Evolutionary conservation across 35 echinoderm and acorn worm genomes (phyloP).

Genomic region (Chiridota heheva): DNA sequence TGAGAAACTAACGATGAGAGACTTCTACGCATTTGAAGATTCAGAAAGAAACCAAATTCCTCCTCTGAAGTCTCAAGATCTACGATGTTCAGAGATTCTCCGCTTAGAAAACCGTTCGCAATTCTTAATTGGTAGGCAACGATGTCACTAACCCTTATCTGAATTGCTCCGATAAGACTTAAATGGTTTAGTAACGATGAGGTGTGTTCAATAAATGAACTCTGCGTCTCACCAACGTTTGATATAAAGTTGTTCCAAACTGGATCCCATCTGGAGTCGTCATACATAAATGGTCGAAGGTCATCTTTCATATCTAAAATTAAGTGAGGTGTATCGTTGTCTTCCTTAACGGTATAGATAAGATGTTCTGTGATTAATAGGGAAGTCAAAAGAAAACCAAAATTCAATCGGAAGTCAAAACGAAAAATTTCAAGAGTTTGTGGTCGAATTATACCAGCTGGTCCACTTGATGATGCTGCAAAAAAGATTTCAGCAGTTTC

Average conservation of each 20-base stretch:
- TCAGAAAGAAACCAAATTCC: background rate
- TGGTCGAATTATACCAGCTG: too few species aligned
- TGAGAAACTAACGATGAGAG: background rate
- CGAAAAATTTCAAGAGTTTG: too few species aligned
- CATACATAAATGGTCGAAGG: background rate
- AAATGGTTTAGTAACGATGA: slow-evolving; percentile 21
- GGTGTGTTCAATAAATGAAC: background rate
- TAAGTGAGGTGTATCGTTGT: too few species aligned
- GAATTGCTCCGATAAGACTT: slow-evolving; percentile 1
- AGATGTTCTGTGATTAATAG: too few species aligned
- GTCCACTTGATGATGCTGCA: too few species aligned
- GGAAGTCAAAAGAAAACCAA: too few species aligned
- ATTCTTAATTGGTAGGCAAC: background rate
- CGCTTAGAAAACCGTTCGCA: background rate
- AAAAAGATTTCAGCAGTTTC: background rate
- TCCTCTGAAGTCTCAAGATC: background rate
- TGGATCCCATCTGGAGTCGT: background rate
- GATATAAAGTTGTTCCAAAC: slow-evolving; percentile 31
- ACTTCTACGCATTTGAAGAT: background rate
- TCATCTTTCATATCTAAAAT: too few species aligned
- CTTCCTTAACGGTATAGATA: too few species aligned
- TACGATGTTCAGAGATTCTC: background rate
- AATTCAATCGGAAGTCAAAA: too few species aligned
- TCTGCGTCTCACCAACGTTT: background rate
- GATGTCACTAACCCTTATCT: background rate